Evolutionary conservation across 2,888 invertebrate genomes (phyloP).

Genomic region (Hydropsyche betteni): DNA sequence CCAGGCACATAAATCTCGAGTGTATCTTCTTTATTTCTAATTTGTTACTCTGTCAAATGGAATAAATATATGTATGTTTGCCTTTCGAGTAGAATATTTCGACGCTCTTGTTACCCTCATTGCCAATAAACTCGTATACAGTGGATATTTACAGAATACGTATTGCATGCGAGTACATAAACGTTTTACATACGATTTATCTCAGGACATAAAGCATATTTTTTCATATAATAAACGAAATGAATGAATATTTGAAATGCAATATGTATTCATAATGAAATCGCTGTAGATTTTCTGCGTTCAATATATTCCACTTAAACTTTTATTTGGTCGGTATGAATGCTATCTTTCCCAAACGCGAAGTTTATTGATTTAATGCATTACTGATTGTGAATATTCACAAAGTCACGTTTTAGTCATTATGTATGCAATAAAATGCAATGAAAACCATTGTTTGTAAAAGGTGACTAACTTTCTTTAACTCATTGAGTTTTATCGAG

Average conservation of each 20-base stretch:
- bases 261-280: too few relatives aligned
- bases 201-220: neutral
- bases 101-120: conserved; percentile 23
- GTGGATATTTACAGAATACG: conserved; percentile 28
- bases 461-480: neutral
- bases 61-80: conserved; percentile 45
- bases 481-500: conserved; percentile 1
- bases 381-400: too few relatives aligned
- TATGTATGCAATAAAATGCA: neutral
- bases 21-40: conserved; percentile 45
- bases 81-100: conserved; percentile 30
- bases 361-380: too few relatives aligned
- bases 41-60: conserved; percentile 47
- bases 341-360: neutral
- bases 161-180: conserved; percentile 4
- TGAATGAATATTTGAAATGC: neutral
- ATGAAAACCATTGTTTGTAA: neutral
- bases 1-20: conserved; percentile 40
- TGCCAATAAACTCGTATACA: conserved; percentile 27
- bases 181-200: conserved; percentile 11
- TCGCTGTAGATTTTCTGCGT: too few relatives aligned
- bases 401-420: too few relatives aligned
- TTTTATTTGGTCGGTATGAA: neutral
- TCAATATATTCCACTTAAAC: neutral
- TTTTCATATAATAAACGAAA: neutral